Base-by-base conservation (phyloP, 2,797 vertebrate species). In the Lithobates sylvaticus region DNA sequence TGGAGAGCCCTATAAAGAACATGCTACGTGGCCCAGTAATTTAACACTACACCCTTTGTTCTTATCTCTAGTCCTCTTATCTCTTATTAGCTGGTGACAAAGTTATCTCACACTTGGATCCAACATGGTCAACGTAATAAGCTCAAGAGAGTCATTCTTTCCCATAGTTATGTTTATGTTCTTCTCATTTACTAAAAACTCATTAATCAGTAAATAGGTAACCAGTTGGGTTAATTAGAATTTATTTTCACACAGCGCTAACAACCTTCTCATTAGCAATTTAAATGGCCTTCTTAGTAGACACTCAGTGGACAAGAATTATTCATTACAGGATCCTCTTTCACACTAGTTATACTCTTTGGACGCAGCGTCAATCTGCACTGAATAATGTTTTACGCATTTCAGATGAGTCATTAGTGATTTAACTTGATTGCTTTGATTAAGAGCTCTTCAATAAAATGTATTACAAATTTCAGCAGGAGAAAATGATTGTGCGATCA, bases 221-320 rank as follows among this genome's bases (percentile, higher is more conserved):
- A 67, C 39, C 26, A 23, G 32, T 65, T 29, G 36, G 26, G 26
- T 65, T 68, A 44, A 47, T 68, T 26, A 69, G 39, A 29, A 79
- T 67, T 16, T 65, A 42, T 68, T 65, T 67, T 78, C n/a, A 23
- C 29, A 36, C 75, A 77, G 39, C n/a, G 58, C 10, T 47, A 50
- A 47, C 6, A 2, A 32, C 42, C 18, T 5, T 7, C 65, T 69
- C 36, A 50, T 79, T 68, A 71, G 21, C 68, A 72, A 81, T 71
- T 79, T n/a, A 79, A 50, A 79, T 79, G 39, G 21, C 29, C 67
- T 54, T 50, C 26, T 44, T 68, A 70, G 26, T 21, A 47, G 65
- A 79, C 65, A 12, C 18, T 27, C 26, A 34, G 26, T 69, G 65
- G n/a, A 69, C 23, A 69, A 79, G 39, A 79, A 69, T n/a, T 50